Base-by-base conservation (phyloP, 2,113 vertebrate species). In the Sander lucioperca region DNA sequence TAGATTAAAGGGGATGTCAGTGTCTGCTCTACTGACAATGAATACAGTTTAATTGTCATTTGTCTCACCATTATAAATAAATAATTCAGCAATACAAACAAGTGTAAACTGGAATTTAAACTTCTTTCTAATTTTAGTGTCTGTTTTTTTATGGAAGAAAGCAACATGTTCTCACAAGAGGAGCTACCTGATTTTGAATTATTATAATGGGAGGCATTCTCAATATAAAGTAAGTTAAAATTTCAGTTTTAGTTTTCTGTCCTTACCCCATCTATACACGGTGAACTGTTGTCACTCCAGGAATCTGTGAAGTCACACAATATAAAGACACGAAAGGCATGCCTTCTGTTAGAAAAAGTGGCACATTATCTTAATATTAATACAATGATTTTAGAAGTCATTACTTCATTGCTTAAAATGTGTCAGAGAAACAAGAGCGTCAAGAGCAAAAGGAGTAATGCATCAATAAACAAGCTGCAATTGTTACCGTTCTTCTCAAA, bases 251-350 rank as follows among this genome's bases (percentile, higher is more conserved):
- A 23, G 2, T 56, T 64, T 78, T 72, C 6, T 67, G 45, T 25
- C 74, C 91, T 83, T 58, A 96, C 95, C 90, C 51, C 88, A 0
- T 92, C 86, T 15, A 85, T 39, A 59, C 86, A 82, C 19, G 88
- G 91, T 27, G 89, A 93, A 30, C 84, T 73, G 21, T 74, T 84
- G 48, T 93, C 74, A 27, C 87, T 92, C 84, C 80, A 89, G 15
- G 93, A 94, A 33, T 94, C 95, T 96, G 90, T 71, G n/a, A 66
- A 89, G 2, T 64, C 5, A 89, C 1, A 76, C 27, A 63, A 43
- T 2, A 77, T 4, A 62, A 33, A 84, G 47, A 50, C 3, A 68
- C 68, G 1, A 50, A 21, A 67, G 13, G 10, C 1, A 39, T 21
- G 7, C 25, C 15, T 21, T 62, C 6, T 7, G 18, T 62, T 43